Evolutionary conservation across 1,140 invertebrate species (phyloP), one percentile per base, ranked within the genome.

Genomic region (Brachionus rotundiformis): DNA sequence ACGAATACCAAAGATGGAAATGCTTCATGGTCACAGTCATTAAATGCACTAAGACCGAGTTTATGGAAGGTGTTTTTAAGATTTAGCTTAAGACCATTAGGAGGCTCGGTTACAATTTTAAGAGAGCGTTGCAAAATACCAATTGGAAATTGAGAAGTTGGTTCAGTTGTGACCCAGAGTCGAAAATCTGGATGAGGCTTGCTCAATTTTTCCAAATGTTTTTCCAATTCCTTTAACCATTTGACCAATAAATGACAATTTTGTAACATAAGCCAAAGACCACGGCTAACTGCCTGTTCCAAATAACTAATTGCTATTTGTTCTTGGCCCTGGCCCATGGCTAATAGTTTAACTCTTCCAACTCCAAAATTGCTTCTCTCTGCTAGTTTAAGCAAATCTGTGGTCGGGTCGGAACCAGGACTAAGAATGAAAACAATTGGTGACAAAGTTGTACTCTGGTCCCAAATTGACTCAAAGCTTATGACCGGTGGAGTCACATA

Each of bases 141-240:
- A 84, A 95, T 93, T 3, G 94, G 94, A 87, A 96, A 95, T 1
- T 90, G 90, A 0, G 91, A 91, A 0, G 92, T 93, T 0, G 93
- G 93, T 85, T 95, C 94, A 0, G 94, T 95, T 1, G 94, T 95
- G 29, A 96, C 87, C 94, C 94, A 96, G 0, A 96, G 88, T n/a
- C 94, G 88, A 86, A 95, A 96, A 86, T 95, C 93, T 0, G 93
- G 92, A 90, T 96, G 93, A 0, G 93, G 93, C 84, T 92, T 92
- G 54, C 88, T 90, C 76, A 94, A 90, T 83, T 91, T 90, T 83
- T 95, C 93, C 47, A 96, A 86, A 82, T 92, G 89, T 85, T 95
- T 95, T 86, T 95, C 94, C 59, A 96, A 86, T 54, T 92, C 90
- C 27, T 90, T 90, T 0, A 94, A 90, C 88, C 95, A 95, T n/a